Conservation (phyloP, 2,113 vertebrate genomes). For the Erythrolamprus reginae region DNA sequence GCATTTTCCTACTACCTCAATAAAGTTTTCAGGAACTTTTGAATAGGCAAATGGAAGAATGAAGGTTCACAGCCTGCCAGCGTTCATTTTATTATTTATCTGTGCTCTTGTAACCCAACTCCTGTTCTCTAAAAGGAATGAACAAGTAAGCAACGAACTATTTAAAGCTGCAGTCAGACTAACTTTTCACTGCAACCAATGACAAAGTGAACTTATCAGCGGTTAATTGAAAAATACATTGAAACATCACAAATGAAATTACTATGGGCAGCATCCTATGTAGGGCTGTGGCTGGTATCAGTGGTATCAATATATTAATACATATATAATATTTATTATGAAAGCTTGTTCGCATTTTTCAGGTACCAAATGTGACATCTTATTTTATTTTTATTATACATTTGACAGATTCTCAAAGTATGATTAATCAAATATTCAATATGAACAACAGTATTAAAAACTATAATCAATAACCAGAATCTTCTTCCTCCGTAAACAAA, state of each 20-base stretch:
- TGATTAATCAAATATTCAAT: background rate
- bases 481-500: background rate
- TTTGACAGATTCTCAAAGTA: background rate
- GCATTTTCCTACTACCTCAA: constrained; percentile 64
- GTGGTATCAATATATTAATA: background rate
- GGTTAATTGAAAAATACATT: background rate
- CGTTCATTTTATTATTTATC: constrained; percentile 40
- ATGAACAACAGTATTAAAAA: background rate
- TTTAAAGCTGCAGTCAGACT: constrained; percentile 56
- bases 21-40: constrained; percentile 7
- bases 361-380: background rate
- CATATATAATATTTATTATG: too few species aligned
- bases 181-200: constrained; percentile 39
- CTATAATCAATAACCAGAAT: background rate
- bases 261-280: background rate
- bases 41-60: constrained; percentile 20
- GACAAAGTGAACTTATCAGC: constrained; percentile 18
- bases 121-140: constrained; percentile 58
- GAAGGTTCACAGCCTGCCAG: constrained; percentile 24
- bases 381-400: background rate
- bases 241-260: background rate
- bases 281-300: background rate
- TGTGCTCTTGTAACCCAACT: constrained; percentile 58
- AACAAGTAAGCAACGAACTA: constrained; percentile 43
- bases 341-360: background rate